Conservation (phyloP, 2,888 invertebrate genomes). For the Carcina quercana region DNA sequence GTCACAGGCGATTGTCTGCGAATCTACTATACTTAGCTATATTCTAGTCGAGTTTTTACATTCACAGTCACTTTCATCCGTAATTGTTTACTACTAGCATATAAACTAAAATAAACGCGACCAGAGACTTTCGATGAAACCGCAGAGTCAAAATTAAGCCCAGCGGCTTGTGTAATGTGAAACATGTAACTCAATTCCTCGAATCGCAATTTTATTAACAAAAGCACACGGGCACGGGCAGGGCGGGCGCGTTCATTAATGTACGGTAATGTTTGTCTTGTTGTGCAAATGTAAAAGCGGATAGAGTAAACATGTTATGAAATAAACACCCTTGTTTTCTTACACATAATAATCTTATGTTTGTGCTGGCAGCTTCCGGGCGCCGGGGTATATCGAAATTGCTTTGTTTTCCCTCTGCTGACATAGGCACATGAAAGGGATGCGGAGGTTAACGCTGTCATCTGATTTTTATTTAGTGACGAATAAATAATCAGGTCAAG, state of each 20-base stretch:
- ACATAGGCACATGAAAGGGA: constrained; percentile 14
- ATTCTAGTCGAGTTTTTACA: too few species aligned
- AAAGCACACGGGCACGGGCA: neutral
- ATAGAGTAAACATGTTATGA: constrained; percentile 40
- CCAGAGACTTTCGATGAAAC: too few species aligned
- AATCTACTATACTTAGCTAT: too few species aligned
- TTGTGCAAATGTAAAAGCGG: constrained; percentile 33
- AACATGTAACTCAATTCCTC: neutral
- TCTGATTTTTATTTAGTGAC: constrained; percentile 6
- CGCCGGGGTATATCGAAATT: constrained; percentile 42
- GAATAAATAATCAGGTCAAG: too few species aligned
- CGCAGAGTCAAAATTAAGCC: too few species aligned
- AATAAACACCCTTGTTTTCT: constrained; percentile 49
- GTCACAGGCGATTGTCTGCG: too few species aligned
- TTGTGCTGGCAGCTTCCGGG: constrained; percentile 36
- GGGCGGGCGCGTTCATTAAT: too few species aligned
- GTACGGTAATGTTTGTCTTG: constrained; percentile 31
- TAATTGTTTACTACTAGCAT: too few species aligned
- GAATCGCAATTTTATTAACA: constrained; percentile 1
- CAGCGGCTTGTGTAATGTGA: too few species aligned
- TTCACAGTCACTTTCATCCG: too few species aligned
- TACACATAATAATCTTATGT: constrained; percentile 57
- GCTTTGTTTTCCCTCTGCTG: constrained; percentile 52
- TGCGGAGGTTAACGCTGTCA: constrained; percentile 22
- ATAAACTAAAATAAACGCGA: too few species aligned